A percentile compares a stretch with the other conserved stretches of the same genome.
Conservation (phyloP, 2,888 invertebrate species). For the Agrypnus murinus region DNA sequence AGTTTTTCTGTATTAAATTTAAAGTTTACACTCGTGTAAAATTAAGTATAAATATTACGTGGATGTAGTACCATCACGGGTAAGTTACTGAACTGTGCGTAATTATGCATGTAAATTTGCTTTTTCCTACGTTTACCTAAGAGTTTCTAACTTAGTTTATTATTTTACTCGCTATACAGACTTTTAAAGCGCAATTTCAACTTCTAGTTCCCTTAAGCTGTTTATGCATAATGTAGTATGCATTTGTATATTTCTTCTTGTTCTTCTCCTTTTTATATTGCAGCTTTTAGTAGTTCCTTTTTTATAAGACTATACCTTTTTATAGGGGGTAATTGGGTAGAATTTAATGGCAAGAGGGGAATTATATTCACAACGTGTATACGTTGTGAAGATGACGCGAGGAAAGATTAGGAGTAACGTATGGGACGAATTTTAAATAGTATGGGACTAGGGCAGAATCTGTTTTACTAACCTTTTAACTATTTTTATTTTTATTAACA, state of each 20-base stretch:
- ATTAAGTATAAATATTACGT: slow-evolving; percentile 43
- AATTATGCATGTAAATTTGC: slow-evolving; percentile 49
- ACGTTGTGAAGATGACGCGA: too few relatives aligned
- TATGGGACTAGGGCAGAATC: too few relatives aligned
- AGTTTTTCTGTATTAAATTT: slow-evolving; percentile 39
- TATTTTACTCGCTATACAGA: slow-evolving; percentile 38
- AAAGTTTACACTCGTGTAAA: slow-evolving; percentile 40
- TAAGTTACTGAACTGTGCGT: slow-evolving; percentile 39
- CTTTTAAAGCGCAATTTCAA: slow-evolving; percentile 34
- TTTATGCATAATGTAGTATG: slow-evolving; percentile 31
- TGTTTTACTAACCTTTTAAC: too few relatives aligned
- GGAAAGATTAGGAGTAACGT: too few relatives aligned
- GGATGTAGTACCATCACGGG: slow-evolving; percentile 28
- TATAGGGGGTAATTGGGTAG: not conserved
- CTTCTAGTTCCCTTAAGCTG: slow-evolving; percentile 29
- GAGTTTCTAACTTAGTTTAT: slow-evolving; percentile 42
- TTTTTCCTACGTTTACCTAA: slow-evolving; percentile 45
- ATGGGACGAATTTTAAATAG: too few relatives aligned
- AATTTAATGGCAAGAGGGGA: too few relatives aligned
- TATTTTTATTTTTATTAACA: too few relatives aligned
- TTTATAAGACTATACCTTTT: not conserved
- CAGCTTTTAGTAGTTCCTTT: not conserved
- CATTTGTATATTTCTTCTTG: slow-evolving; percentile 17
- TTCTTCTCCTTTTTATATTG: slow-evolving; percentile 4
- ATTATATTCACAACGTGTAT: too few relatives aligned